Percentiles rank a stretch among this genome's conserved stretches.
Evolutionary conservation across 2,888 invertebrate species (phyloP).

Genomic region (Atethmia centrago): DNA sequence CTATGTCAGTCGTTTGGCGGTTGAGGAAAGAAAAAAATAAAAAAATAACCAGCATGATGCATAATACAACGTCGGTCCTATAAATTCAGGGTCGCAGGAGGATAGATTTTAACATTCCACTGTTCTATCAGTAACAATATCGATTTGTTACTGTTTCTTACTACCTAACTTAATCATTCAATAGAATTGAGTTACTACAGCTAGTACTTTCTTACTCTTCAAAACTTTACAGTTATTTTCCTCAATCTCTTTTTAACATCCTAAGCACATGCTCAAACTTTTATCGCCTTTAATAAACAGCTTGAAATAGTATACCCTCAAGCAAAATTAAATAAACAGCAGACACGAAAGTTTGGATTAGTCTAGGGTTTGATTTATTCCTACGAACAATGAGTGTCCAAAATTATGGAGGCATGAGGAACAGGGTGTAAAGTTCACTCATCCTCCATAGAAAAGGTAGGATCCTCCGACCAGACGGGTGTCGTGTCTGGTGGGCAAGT

Average conservation of each 20-base stretch:
- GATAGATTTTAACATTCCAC: not conserved
- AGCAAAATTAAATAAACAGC: too few species aligned
- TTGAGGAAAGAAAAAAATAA: slow-evolving; percentile 3
- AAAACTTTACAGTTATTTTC: not conserved
- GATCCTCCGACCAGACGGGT: too few species aligned
- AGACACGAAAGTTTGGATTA: too few species aligned
- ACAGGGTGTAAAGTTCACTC: too few species aligned
- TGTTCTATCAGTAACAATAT: not conserved
- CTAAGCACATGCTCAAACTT: not conserved
- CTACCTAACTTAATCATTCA: not conserved
- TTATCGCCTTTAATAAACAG: not conserved
- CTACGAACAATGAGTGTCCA: not conserved
- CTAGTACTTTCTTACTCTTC: not conserved
- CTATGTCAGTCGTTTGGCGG: slow-evolving; percentile 2
- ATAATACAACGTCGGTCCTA: not conserved
- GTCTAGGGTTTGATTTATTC: too few species aligned
- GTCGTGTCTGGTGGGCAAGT: too few species aligned
- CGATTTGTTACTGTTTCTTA: not conserved
- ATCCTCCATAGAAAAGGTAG: too few species aligned
- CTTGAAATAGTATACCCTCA: not conserved
- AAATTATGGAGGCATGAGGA: too few species aligned
- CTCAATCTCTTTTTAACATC: too few species aligned
- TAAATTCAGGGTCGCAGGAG: not conserved
- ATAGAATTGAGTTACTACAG: not conserved
- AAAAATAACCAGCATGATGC: not conserved